phyloP scores from a whole-genome alignment of 2,113 vertebrate genomes.

The Cryptotis parvus region DNA sequence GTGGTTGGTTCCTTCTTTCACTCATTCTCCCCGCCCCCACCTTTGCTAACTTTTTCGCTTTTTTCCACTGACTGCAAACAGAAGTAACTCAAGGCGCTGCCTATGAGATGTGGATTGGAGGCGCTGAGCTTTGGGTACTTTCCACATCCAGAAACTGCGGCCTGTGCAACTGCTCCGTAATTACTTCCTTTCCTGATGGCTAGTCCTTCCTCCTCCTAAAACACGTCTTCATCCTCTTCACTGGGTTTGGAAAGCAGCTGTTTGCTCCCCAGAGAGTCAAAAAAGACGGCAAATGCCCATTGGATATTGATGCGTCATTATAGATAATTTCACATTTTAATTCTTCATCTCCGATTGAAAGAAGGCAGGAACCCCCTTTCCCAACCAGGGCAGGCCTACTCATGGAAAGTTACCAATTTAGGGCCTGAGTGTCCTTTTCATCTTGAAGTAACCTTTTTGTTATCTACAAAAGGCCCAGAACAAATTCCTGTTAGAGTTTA shows the following conservation, averaged over 20 bases:
- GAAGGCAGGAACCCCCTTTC: too few relatives aligned
- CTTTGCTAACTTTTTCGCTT: too few relatives aligned
- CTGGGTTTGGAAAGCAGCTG: not conserved
- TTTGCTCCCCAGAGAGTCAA: constrained; percentile 10
- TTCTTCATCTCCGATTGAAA: not conserved
- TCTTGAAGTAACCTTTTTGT: too few relatives aligned
- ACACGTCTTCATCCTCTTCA: not conserved
- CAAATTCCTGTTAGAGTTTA: too few relatives aligned
- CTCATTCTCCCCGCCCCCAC: too few relatives aligned
- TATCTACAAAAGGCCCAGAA: too few relatives aligned
- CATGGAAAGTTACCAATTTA: too few relatives aligned
- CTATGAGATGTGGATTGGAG: not conserved
- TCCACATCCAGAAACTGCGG: not conserved
- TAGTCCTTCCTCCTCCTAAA: not conserved
- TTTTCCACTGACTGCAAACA: not conserved
- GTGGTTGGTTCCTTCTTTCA: not conserved
- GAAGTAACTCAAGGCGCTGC: not conserved
- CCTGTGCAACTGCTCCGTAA: not conserved
- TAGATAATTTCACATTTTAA: constrained; percentile 28
- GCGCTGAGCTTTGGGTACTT: not conserved
- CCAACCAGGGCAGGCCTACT: too few relatives aligned
- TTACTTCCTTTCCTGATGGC: not conserved
- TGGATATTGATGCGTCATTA: not conserved
- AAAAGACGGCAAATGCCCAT: not conserved
- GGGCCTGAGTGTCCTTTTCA: too few relatives aligned